Conservation (phyloP, 2,113 vertebrate species). For the Alligator sinensis region DNA sequence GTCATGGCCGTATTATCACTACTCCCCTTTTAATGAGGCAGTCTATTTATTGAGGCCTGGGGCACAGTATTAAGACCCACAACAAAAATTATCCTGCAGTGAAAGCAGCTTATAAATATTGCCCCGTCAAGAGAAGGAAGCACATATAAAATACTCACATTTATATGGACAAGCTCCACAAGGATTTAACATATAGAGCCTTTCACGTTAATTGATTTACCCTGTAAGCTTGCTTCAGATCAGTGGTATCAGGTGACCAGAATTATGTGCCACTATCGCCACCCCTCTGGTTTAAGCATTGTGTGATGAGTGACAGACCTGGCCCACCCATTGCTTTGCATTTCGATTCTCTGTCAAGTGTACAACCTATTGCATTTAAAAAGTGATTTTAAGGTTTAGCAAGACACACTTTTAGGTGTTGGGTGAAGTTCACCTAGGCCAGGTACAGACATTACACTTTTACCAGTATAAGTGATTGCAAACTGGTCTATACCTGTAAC, state of each 20-base stretch:
- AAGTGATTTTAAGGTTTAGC: background rate
- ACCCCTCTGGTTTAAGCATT: rapidly evolving
- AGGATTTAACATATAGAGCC: background rate
- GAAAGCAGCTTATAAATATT: constrained; percentile 19
- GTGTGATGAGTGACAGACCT: rapidly evolving
- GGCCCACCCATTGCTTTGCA: background rate
- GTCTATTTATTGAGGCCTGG: constrained; percentile 68
- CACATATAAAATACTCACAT: background rate
- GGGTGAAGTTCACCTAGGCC: background rate
- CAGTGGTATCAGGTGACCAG: background rate
- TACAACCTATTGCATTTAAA: background rate
- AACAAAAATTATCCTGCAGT: constrained; percentile 20
- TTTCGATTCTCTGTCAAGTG: background rate
- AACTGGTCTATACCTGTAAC: too few relatives aligned
- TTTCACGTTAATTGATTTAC: background rate
- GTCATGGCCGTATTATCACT: constrained; percentile 59
- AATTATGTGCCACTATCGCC: background rate
- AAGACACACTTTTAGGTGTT: background rate
- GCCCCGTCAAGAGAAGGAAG: background rate
- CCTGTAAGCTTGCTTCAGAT: rapidly evolving
- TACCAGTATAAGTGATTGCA: too few relatives aligned
- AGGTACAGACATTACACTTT: background rate
- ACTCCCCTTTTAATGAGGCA: constrained; percentile 72
- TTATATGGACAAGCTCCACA: background rate
- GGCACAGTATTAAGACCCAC: constrained; percentile 50